phyloP scores from a whole-genome alignment of 1,140 invertebrate species.

The Zaprionus tsacasi region DNA sequence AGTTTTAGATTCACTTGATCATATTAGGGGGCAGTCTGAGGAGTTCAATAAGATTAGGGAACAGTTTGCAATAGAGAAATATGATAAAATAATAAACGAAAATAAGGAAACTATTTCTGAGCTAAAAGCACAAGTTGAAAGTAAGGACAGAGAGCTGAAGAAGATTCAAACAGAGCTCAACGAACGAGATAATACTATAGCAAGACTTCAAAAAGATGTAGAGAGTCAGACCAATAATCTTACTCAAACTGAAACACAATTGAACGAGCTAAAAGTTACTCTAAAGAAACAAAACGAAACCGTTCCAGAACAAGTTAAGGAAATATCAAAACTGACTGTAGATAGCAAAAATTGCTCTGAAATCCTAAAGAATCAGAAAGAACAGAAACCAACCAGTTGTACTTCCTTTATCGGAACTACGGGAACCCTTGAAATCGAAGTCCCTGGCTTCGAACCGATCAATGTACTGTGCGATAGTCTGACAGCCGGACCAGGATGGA shows the following conservation, averaged over 20 bases:
- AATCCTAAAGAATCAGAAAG: background rate
- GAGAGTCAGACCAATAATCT: background rate
- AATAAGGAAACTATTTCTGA: background rate
- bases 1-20: background rate
- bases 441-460: background rate
- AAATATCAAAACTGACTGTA: background rate
- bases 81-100: background rate
- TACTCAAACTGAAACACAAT: background rate
- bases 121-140: background rate
- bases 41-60: background rate
- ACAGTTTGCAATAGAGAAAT: background rate
- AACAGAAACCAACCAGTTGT: background rate
- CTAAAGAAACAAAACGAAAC: background rate
- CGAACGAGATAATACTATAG: background rate
- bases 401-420: background rate
- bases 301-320: background rate
- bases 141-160: background rate
- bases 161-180: background rate
- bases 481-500: background rate
- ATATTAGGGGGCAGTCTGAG: background rate
- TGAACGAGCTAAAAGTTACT: background rate
- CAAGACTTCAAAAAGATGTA: background rate
- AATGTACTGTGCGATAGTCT: background rate
- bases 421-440: background rate
- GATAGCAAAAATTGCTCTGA: background rate